These are phyloP conservation scores for Pecten maximus DNA, from an alignment of 2,888 invertebrate species.

Conservation along the genomic window DNA sequence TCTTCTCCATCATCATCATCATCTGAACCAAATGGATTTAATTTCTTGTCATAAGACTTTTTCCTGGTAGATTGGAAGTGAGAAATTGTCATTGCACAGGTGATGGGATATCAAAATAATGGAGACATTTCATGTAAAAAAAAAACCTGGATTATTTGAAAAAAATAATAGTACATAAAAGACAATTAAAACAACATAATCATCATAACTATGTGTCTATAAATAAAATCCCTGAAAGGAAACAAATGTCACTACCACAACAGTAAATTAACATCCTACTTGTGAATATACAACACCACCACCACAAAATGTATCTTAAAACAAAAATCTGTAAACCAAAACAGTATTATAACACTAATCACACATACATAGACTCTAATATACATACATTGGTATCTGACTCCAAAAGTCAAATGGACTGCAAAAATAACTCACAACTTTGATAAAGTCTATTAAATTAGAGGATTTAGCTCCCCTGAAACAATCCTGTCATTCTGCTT, in stretches of 20 bases:
- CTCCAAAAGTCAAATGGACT: constrained; percentile 26
- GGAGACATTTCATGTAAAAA: neutral
- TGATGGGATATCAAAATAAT: neutral
- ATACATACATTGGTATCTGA: constrained; percentile 36
- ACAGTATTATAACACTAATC: neutral
- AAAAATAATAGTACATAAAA: neutral
- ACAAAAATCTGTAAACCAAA: neutral
- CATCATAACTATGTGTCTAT: neutral
- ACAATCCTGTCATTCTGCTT: neutral
- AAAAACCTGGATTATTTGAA: neutral
- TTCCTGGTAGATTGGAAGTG: constrained; percentile 54
- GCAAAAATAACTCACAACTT: constrained; percentile 33
- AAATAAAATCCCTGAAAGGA: neutral
- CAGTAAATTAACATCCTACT: neutral
- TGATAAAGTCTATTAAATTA: neutral
- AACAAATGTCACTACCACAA: neutral
- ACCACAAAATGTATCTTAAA: neutral
- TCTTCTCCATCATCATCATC: constrained; percentile 56
- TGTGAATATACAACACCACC: constrained; percentile 10
- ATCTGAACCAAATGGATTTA: constrained; percentile 82
- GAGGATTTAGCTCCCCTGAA: neutral
- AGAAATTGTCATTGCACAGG: constrained; percentile 25
- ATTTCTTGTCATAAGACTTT: constrained; percentile 69
- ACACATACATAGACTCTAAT: constrained; percentile 13
- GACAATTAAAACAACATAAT: neutral